Conservation (phyloP, 2,797 vertebrate genomes). For the Sebastolobus altivelis region DNA sequence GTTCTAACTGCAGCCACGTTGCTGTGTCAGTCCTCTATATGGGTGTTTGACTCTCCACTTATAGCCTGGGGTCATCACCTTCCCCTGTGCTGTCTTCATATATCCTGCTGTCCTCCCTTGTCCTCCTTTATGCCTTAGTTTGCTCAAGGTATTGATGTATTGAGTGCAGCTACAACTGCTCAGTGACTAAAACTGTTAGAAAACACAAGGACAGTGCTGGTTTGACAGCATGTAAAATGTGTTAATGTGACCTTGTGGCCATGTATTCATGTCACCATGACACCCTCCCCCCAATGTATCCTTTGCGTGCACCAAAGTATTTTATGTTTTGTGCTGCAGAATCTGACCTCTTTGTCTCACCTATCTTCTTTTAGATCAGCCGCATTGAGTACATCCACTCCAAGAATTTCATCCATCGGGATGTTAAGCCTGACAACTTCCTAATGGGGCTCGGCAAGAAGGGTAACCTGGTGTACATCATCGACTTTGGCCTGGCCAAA, state of each 20-base stretch:
- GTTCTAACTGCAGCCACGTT: slow-evolving; percentile 28
- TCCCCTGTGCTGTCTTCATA: slow-evolving; percentile 19
- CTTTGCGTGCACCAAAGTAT: neutral
- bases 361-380: slow-evolving; percentile 87
- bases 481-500: slow-evolving; percentile 98
- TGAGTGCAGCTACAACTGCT: neutral
- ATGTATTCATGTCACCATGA: neutral
- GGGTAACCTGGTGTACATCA: slow-evolving; percentile 97
- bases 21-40: slow-evolving; percentile 38
- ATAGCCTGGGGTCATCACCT: slow-evolving; percentile 34
- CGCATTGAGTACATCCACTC: slow-evolving; percentile 99
- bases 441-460: slow-evolving; percentile 98
- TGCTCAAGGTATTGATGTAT: slow-evolving; percentile 20
- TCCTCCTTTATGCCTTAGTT: slow-evolving; percentile 21
- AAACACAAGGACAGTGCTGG: neutral
- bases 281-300: neutral
- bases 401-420: slow-evolving; percentile 98
- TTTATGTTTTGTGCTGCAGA: neutral
- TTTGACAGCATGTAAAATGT: neutral
- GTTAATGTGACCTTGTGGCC: neutral
- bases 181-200: neutral
- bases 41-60: slow-evolving; percentile 17
- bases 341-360: slow-evolving; percentile 9
- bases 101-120: slow-evolving; percentile 26
- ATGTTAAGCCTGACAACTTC: slow-evolving; percentile 98